Percentiles rank a stretch among this genome's conserved stretches.
Conservation (phyloP, 2,888 invertebrate species). For the Hipparchia sbordonii region DNA sequence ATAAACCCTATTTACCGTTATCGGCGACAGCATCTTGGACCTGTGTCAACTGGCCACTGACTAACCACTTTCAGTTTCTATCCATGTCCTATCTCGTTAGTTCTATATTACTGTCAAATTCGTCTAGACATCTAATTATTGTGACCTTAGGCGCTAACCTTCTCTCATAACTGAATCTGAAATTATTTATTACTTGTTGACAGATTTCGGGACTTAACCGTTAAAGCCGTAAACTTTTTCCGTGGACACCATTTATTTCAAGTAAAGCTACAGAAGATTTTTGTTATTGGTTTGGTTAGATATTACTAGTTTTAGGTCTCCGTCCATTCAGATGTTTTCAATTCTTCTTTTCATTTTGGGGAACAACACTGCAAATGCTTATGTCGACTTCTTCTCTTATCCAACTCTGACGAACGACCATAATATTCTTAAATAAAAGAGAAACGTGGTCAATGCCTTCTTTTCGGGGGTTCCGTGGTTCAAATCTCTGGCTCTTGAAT, state of each 20-base stretch:
- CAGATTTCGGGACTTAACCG: background rate
- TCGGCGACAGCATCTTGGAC: conserved; percentile 79
- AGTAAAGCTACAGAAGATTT: background rate
- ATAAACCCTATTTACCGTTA: conserved; percentile 71
- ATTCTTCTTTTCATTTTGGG: no score
- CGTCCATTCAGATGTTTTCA: no score
- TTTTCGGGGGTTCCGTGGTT: no score
- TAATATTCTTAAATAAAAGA: no score
- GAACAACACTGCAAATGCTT: no score
- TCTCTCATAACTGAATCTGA: background rate
- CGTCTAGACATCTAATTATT: conserved; percentile 19
- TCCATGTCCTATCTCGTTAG: conserved; percentile 22
- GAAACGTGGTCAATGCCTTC: no score
- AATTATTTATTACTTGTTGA: conserved; percentile 2
- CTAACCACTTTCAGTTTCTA: conserved; percentile 68
- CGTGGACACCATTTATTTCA: background rate
- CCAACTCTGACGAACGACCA: no score
- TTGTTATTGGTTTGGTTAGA: background rate
- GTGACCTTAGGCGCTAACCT: conserved; percentile 12
- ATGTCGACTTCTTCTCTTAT: no score
- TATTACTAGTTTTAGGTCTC: no score
- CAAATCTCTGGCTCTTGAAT: no score
- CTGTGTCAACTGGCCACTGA: conserved; percentile 68
- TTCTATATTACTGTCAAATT: conserved; percentile 24
- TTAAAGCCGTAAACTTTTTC: background rate